Evolutionary conservation across 2,888 invertebrate genomes (phyloP), one percentile per base, ranked within the genome.

Genomic region (Philopedon plagiatum): DNA sequence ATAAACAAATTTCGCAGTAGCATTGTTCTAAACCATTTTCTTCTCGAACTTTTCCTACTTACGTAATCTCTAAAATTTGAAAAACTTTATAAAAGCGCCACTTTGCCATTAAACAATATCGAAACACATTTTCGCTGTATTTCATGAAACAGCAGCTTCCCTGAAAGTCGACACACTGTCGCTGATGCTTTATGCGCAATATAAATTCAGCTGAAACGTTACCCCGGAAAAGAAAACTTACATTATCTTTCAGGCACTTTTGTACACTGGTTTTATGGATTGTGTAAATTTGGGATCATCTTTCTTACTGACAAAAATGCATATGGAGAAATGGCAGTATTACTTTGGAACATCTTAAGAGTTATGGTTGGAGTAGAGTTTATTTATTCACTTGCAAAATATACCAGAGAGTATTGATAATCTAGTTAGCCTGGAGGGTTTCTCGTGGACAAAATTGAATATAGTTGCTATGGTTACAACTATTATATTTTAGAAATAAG

Each of bases 271-370:
- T 65, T 73, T 73, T 73, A 65, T 70, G 65, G 49, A 65, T 73
- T 73, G 65, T 70, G 69, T 73, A 70, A 73, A 73, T 65, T 73
- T 71, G 32, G 49, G 46, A 64, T 73, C 74, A 70, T 73, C 68
- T 63, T 64, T 74, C 71, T 74, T 68, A 34, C 66, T 49, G 70
- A 65, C 67, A 63, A 67, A 71, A 71, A 69, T 75, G 76, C 76
- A 75, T 75, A 74, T 73, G 75, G 73, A 71, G 63, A 69, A 74
- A 75, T 72, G 66, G 56, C 65, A 32, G 32, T 66, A 64, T 70
- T 71, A 76, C 66, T 74, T 71, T 63, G 46, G 41, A 67, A 71
- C 51, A 70, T 65, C 54, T 26, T 51, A 68, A 67, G 68, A 68
- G 41, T 68, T 68, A 61, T 68, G 54, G 54, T 29, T 23, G 18